Conservation (phyloP, 2,113 vertebrate species). For the Recurvirostra avosetta region DNA sequence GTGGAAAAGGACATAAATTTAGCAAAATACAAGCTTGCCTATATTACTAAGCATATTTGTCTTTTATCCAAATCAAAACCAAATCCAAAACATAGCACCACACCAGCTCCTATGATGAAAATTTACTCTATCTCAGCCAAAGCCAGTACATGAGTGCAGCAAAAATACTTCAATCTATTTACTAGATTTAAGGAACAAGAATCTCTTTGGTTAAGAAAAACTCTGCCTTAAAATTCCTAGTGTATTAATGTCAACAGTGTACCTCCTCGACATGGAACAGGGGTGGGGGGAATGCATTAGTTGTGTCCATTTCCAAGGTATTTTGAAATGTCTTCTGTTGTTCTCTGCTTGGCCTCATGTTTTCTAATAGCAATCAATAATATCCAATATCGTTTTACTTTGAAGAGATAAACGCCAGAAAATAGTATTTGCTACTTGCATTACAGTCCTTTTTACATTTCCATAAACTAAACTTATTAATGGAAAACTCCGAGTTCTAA, state of each 20-base stretch:
- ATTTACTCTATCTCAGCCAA: background rate
- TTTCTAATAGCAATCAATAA: background rate
- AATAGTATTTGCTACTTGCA: background rate
- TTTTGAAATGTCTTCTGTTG: background rate
- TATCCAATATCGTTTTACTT: background rate
- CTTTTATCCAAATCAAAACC: background rate
- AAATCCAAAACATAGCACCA: background rate
- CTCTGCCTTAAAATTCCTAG: background rate
- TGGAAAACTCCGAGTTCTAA: background rate
- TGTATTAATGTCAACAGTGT: background rate
- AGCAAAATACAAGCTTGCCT: background rate
- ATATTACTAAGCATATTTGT: background rate
- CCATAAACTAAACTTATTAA: background rate
- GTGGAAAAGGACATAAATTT: background rate
- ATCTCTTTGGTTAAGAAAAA: background rate
- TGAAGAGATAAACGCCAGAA: background rate
- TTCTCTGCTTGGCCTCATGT: background rate
- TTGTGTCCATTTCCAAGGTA: background rate
- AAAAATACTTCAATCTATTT: background rate
- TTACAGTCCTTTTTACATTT: background rate
- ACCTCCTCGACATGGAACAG: background rate
- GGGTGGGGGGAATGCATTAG: background rate
- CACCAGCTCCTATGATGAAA: background rate
- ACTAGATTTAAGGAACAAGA: background rate
- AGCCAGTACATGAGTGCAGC: background rate